phyloP scores from a whole-genome alignment of 2,888 invertebrate genomes.

The Pollenia griseotomentosa region DNA sequence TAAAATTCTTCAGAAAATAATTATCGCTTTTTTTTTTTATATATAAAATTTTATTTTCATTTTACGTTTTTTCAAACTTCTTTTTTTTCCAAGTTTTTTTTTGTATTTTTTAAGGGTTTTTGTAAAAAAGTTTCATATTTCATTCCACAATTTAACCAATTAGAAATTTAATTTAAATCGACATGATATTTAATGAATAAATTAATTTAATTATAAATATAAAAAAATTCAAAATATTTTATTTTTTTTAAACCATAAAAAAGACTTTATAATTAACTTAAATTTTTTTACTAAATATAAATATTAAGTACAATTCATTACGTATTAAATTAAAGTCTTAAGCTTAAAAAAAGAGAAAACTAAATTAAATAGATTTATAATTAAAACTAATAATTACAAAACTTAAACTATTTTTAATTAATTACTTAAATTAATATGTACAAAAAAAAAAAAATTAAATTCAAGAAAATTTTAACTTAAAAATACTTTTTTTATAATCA shows the following conservation, averaged over 20 bases:
- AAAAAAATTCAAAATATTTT: slow-evolving; percentile 38
- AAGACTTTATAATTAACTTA: slow-evolving; percentile 40
- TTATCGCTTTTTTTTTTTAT: background rate
- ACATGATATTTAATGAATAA: slow-evolving; percentile 66
- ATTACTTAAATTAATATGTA: slow-evolving; percentile 52
- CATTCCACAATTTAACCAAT: slow-evolving; percentile 37
- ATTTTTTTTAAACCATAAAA: slow-evolving; percentile 30
- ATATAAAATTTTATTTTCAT: slow-evolving; percentile 35
- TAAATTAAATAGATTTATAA: slow-evolving; percentile 8
- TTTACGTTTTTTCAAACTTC: slow-evolving; percentile 27
- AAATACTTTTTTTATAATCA: slow-evolving; percentile 20
- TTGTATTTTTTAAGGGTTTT: background rate
- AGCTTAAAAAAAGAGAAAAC: slow-evolving; percentile 11
- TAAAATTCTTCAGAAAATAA: slow-evolving; percentile 18
- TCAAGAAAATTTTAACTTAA: slow-evolving; percentile 16
- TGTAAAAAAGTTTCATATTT: slow-evolving; percentile 20
- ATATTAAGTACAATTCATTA: slow-evolving; percentile 54
- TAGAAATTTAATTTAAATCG: slow-evolving; percentile 35
- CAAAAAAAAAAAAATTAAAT: slow-evolving; percentile 38
- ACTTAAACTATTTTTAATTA: background rate
- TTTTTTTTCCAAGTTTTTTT: background rate
- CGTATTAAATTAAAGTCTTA: slow-evolving; percentile 47
- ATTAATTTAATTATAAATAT: slow-evolving; percentile 66
- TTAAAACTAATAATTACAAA: slow-evolving; percentile 62
- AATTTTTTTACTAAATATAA: background rate